These are phyloP conservation scores for Eristalinus sepulchralis DNA, from an alignment of 2,888 invertebrate genomes.

Conservation along the genomic window DNA sequence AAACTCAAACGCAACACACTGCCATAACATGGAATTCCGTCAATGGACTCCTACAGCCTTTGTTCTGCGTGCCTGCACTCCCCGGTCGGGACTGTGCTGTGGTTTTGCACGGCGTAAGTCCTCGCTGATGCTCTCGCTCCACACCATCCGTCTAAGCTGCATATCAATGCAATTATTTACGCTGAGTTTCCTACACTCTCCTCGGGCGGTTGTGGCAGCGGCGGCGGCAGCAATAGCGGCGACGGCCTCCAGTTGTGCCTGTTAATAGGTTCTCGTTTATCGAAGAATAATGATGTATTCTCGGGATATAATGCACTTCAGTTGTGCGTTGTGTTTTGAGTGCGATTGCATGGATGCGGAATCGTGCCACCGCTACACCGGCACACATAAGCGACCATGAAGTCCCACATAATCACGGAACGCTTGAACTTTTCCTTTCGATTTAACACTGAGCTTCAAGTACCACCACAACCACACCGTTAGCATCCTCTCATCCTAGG, in stretches of 20 bases:
- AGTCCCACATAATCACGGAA: conserved; percentile 4
- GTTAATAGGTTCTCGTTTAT: conserved; percentile 40
- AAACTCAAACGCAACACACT: neutral
- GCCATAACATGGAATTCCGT: neutral
- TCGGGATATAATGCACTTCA: conserved; percentile 28
- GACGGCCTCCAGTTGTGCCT: conserved; percentile 1
- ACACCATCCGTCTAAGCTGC: conserved; percentile 10
- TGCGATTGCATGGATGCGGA: conserved; percentile 6
- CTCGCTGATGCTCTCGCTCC: neutral
- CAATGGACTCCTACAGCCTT: neutral
- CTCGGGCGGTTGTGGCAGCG: neutral
- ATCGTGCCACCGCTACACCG: neutral
- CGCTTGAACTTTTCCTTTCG: conserved; percentile 27
- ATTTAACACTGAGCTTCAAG: neutral
- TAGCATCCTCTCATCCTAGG: neutral
- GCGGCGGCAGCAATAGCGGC: neutral
- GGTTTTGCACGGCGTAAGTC: conserved; percentile 20
- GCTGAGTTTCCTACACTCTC: conserved; percentile 8
- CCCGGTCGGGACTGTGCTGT: neutral
- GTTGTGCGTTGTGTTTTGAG: neutral
- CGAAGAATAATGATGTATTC: conserved; percentile 46
- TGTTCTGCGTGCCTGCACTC: neutral
- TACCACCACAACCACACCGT: neutral
- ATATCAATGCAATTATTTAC: conserved; percentile 38
- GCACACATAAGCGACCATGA: neutral